Percentiles rank a stretch among this genome's conserved stretches.
These are phyloP conservation scores for Esperia sulphurella DNA, from an alignment of 2,888 invertebrate genomes.

Conservation along the genomic window DNA sequence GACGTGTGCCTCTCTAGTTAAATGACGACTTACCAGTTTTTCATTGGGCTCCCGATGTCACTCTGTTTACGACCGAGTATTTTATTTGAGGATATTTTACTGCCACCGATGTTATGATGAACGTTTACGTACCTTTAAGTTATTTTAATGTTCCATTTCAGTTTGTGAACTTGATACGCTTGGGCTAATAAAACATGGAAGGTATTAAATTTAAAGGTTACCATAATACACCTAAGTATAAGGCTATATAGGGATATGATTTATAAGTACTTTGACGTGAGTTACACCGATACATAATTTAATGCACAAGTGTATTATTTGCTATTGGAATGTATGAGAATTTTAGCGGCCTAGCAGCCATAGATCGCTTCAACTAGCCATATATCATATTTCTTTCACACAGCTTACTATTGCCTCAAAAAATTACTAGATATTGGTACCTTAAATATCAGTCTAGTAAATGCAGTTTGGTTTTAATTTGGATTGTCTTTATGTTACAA, in stretches of 20 bases:
- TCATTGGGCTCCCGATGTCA: constrained; percentile 67
- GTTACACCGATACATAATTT: not conserved
- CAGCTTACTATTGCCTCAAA: too few relatives aligned
- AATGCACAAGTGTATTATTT: not conserved
- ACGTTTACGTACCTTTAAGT: constrained; percentile 56
- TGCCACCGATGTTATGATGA: constrained; percentile 71
- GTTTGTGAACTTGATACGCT: constrained; percentile 54
- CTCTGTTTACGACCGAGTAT: constrained; percentile 69
- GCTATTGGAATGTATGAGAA: too few relatives aligned
- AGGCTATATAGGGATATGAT: constrained; percentile 7
- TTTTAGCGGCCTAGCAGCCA: too few relatives aligned
- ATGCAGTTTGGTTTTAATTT: too few relatives aligned
- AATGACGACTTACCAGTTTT: constrained; percentile 70
- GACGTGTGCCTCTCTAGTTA: constrained; percentile 59
- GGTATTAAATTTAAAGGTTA: constrained; percentile 29
- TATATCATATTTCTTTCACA: too few relatives aligned
- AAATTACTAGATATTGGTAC: too few relatives aligned
- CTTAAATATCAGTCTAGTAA: too few relatives aligned
- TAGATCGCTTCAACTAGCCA: too few relatives aligned
- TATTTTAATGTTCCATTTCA: constrained; percentile 62
- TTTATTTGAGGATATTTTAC: constrained; percentile 72
- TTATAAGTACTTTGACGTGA: constrained; percentile 1
- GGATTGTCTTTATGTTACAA: too few relatives aligned
- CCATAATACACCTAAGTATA: constrained; percentile 5
- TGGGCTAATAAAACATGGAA: constrained; percentile 46